Evolutionary conservation across 2,888 invertebrate species (phyloP).

Genomic region (Camptogramma bilineatum): DNA sequence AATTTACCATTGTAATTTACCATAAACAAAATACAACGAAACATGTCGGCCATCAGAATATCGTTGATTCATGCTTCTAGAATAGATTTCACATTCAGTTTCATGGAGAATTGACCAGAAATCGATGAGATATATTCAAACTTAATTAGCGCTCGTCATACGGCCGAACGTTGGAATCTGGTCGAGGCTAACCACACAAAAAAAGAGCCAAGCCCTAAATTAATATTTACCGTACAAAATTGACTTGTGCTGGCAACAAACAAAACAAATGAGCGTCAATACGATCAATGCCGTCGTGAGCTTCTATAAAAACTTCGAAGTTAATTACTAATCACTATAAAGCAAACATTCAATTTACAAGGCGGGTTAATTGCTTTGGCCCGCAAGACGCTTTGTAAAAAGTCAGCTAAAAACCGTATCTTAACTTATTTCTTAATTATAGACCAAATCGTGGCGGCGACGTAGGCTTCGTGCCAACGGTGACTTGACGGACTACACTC

Average conservation of each 20-base stretch:
- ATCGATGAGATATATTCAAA: background rate
- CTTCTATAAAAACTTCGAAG: constrained; percentile 73
- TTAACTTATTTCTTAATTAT: constrained; percentile 86
- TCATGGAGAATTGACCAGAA: background rate
- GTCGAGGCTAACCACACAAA: constrained; percentile 8
- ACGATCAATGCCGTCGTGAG: constrained; percentile 69
- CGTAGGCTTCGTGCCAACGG: constrained; percentile 73
- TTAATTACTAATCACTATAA: constrained; percentile 85
- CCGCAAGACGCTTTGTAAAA: constrained; percentile 80
- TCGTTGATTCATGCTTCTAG: background rate
- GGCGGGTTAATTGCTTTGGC: constrained; percentile 82
- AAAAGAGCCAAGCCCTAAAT: constrained; percentile 34
- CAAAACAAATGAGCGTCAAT: constrained; percentile 71
- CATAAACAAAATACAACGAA: background rate
- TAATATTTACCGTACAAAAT: constrained; percentile 65
- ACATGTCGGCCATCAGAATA: background rate
- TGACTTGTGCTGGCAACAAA: constrained; percentile 64
- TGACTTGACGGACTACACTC: constrained; percentile 59
- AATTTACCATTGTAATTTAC: too few species aligned
- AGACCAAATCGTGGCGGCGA: constrained; percentile 82
- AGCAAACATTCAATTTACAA: constrained; percentile 86
- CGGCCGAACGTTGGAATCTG: background rate
- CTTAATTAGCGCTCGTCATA: background rate
- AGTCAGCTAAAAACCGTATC: constrained; percentile 82
- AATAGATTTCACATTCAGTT: background rate